Base-by-base conservation (phyloP, 1,140 invertebrate genomes). In the Drosophila repleta region DNA sequence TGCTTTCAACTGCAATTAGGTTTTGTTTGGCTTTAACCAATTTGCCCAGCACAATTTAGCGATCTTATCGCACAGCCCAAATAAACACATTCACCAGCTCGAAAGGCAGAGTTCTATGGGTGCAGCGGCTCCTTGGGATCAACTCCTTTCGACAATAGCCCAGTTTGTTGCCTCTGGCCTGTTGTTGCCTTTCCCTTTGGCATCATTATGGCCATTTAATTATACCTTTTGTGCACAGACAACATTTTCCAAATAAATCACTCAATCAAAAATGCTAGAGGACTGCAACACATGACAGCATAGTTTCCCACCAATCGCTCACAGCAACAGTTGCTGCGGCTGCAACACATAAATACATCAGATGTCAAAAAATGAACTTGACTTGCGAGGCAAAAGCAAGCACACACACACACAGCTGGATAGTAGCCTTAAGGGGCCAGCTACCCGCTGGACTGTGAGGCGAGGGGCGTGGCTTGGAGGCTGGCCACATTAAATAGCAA, bases 201-300 rank as follows among this genome's bases (percentile, higher is more conserved):
- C 83, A 83, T 89, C 73, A 87, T 88, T 87, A 88, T 87, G 79
- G 76, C 75, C 84, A 83, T 87, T 87, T 85, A 85, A 85, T 85
- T 85, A 85, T 85, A 85, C 74, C 74, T 85, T 81, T 85, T 83
- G 1, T 85, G 80, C 76, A 72, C 68, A 72, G 53, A 76, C 76
- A 84, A 79, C 76, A 77, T 85, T 85, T 87, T 88, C 83, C 79
- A 87, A 88, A 87, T 87, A 87, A 87, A 87, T 87, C 83, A 87
- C 83, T 87, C 83, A 87, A 88, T 87, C 84, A 85, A 85, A 87
- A 79, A 74, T 65, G 67, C 61, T 70, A 89, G 60, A 75, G 32
- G 55, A 79, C 57, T 76, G 57, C 41, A 66, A 60, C 79, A 84
- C 80, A 85, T 85, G 78, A 79, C 83, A 79, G 75, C 61, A 87